Base-by-base conservation (phyloP, 64 coral and sea anemone genomes). In the Actinia equina region DNA sequence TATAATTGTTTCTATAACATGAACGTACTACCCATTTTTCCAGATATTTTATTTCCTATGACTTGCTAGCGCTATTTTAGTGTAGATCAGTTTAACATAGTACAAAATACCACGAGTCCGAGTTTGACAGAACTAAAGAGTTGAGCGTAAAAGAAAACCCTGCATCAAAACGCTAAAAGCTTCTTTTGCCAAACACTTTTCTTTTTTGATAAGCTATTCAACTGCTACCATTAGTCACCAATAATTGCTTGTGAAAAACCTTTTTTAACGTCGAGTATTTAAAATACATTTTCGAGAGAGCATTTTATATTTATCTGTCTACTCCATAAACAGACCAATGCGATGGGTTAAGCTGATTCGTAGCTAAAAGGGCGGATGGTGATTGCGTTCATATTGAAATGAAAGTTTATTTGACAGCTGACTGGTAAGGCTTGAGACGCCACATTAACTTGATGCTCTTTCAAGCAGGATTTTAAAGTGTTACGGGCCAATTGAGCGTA, bases 181-280 rank as follows among this genome's bases (percentile, higher is more conserved):
- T 15, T 41, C 25, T 18, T 30, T 74, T 74, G n/a, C 16, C 11
- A 5, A 18, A 74, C 11, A 74, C 12, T 14, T 9, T 74, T 74
- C 14, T n/a, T 27, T 71, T 71, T 27, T 37, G 30, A 37, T 60
- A 60, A n/a, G 63, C 7, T 20, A 25, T 27, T 15, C 10, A 74
- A 74, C 30, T 37, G 30, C 30, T 37, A 37, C 30, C 69, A 27
- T 74, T 74, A 9, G 25, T 74, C 25, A 74, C 23, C 6, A 3
- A 27, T 74, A 74, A 74, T 74, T 74, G 69, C 23, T 25, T 74
- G 69, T 74, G 26, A 74, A 74, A 74, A 74, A 10, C 69, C 69
- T 12, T 16, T 74, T 74, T 74, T 30, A 74, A 74, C 12, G 69
- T 74, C 25, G n/a, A 74, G n/a, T 11, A 25, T 74, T 26, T 74